phyloP scores from a whole-genome alignment of 1,140 invertebrate species.

The Vanessa atalanta region DNA sequence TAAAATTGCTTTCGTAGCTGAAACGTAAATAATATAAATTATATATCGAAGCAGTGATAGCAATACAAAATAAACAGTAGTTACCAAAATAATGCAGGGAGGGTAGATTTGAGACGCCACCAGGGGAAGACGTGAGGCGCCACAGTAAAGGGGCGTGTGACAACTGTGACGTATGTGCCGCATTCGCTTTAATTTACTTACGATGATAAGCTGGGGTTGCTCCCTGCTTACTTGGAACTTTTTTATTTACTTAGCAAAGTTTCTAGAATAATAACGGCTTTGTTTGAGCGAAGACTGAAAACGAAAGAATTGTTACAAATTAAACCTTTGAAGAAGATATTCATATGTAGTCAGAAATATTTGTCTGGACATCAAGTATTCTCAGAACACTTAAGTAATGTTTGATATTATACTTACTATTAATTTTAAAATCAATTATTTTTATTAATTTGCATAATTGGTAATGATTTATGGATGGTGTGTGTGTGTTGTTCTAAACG shows the following conservation, averaged over 20 bases:
- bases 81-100: conserved; percentile 28
- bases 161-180: conserved; percentile 32
- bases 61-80: conserved; percentile 10
- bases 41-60: conserved; percentile 6
- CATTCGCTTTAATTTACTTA: conserved; percentile 33
- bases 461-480: too few species aligned
- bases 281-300: background rate
- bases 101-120: conserved; percentile 32
- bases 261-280: background rate
- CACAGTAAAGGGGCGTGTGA: conserved; percentile 18
- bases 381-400: too few species aligned
- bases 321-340: background rate
- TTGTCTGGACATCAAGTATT: too few species aligned
- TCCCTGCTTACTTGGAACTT: conserved; percentile 22
- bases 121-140: conserved; percentile 29
- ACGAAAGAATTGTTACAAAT: background rate
- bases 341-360: too few species aligned
- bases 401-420: too few species aligned
- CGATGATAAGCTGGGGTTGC: conserved; percentile 24
- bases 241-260: conserved; percentile 18
- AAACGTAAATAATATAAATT: background rate
- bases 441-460: too few species aligned
- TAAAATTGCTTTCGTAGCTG: background rate
- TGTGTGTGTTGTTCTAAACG: too few species aligned
- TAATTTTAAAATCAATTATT: too few species aligned